Base-by-base conservation (phyloP, 2,888 invertebrate species). In the Ectobius pallidus region DNA sequence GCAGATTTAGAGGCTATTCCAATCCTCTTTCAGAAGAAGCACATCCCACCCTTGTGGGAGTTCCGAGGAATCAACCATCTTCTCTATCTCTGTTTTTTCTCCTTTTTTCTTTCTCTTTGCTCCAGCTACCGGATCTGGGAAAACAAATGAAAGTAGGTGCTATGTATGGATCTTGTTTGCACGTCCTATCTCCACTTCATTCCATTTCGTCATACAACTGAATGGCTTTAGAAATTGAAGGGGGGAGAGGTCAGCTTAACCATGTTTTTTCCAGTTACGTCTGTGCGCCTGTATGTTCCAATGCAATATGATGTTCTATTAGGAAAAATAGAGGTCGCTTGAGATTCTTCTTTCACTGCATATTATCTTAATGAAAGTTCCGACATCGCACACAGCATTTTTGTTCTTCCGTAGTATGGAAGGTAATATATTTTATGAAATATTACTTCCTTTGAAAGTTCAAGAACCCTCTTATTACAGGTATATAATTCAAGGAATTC, bases 81-180 rank as follows among this genome's bases (percentile, higher is more conserved):
- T 1, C 52, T 14, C 20, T 52, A 7, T 22, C 4, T 2, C 52
- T 22, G 2, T 22, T 20, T 52, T 52, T 1, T n/a, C n/a, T n/a
- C n/a, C n/a, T n/a, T 52, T 22, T 14, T 22, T 3, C 9, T 9
- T 22, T 7, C 1, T 14, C 52, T 11, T 52, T 52, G 22, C 52
- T 52, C 9, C 52, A 52, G 18, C 11, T 14, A 52, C 20, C 2
- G 52, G 9, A 22, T 22, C 25, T 52, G 25, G 18, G 52, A 52
- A 52, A 52, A 52, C 52, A 52, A 52, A 22, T 52, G 52, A 52
- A 52, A 52, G 52, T 22, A 18, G 25, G 3, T 52, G 25, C 52
- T 9, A 52, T 52, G 52, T 39, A 39, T 39, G 39, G 39, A 39
- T 39, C 14, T 14, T 39, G 39, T 39, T 39, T 39, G 39, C 7